Percentiles rank a stretch among this genome's conserved stretches.
Evolutionary conservation across 2,888 invertebrate species (phyloP).

Genomic region (Eucriotettix oculatus): DNA sequence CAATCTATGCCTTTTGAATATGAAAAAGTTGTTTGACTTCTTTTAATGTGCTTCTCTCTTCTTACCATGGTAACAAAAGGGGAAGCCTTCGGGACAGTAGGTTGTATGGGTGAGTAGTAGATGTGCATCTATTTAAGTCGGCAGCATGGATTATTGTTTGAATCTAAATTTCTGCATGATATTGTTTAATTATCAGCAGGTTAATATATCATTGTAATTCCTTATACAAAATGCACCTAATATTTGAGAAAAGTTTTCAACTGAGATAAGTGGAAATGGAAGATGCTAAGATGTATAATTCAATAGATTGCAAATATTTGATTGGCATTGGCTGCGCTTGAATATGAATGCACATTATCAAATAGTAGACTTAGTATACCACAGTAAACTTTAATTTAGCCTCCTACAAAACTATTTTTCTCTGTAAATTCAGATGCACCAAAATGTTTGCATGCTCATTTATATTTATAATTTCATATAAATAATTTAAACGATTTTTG

Average conservation of each 20-base stretch:
- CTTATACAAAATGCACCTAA: too few species aligned
- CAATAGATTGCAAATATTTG: neutral
- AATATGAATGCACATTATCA: neutral
- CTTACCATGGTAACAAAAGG: conserved; percentile 28
- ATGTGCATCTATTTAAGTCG: neutral
- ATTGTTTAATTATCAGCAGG: too few species aligned
- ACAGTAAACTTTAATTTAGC: neutral
- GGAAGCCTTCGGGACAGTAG: conserved; percentile 82
- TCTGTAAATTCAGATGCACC: neutral
- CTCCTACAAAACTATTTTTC: neutral
- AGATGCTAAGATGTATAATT: neutral
- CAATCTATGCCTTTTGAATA: too few species aligned
- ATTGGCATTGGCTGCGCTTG: conserved; percentile 1
- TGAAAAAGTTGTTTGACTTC: neutral
- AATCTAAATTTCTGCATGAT: neutral
- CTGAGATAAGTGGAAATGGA: too few species aligned
- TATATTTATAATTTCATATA: neutral
- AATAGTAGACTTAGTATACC: neutral
- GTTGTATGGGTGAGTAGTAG: conserved; percentile 57
- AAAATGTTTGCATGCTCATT: neutral
- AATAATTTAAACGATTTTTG: neutral
- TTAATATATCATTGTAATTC: too few species aligned
- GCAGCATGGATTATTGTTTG: conserved; percentile 1
- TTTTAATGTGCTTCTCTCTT: conserved; percentile 4
- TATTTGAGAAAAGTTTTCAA: too few species aligned